Conservation (phyloP, 2,888 invertebrate species). For the Acrobasis repandana region DNA sequence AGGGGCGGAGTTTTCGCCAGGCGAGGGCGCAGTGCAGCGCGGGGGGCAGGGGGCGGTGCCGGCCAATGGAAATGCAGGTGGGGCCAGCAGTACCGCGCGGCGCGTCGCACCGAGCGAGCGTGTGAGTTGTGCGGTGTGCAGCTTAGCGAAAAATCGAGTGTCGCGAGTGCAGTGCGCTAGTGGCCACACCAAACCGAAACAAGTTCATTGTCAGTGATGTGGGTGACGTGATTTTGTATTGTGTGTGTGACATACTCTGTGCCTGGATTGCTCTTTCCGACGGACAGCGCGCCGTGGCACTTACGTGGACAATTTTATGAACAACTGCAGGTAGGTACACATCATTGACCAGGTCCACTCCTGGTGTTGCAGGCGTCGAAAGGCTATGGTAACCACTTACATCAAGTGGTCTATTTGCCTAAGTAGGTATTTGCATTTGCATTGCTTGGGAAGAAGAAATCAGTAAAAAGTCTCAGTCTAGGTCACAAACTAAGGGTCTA, state of each 20-base stretch:
- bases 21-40: constrained; percentile 65
- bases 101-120: constrained; percentile 47
- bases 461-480: too few relatives aligned
- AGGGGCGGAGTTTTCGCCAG: constrained; percentile 21
- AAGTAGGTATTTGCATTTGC: too few relatives aligned
- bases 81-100: constrained; percentile 52
- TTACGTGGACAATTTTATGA: neutral
- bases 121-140: constrained; percentile 20
- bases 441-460: too few relatives aligned
- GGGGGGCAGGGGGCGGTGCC: constrained; percentile 24
- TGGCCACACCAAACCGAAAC: neutral
- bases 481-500: too few relatives aligned
- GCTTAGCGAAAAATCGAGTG: neutral
- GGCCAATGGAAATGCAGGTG: constrained; percentile 24
- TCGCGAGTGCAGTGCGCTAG: constrained; percentile 26
- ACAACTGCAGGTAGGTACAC: constrained; percentile 3
- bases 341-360: neutral
- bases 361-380: too few relatives aligned
- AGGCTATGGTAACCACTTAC: too few relatives aligned
- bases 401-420: too few relatives aligned
- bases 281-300: neutral
- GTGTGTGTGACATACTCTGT: constrained; percentile 12
- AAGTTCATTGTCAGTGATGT: constrained; percentile 8
- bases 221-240: constrained; percentile 12
- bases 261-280: constrained; percentile 15